Base-by-base conservation (phyloP, 1,140 invertebrate genomes). In the Globodera ellingtonae region DNA sequence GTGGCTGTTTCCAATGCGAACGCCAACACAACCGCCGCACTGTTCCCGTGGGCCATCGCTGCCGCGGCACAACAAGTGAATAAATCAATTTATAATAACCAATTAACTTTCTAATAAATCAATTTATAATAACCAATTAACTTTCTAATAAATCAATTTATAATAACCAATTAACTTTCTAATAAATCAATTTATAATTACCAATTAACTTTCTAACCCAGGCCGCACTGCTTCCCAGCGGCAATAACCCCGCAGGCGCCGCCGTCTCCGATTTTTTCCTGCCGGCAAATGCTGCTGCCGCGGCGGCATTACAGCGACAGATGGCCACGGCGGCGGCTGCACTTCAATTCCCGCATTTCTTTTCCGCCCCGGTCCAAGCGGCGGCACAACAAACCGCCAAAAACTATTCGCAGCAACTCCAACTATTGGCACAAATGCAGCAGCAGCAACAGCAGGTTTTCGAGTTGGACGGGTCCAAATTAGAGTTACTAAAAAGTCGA, bases 41-140 rank as follows among this genome's bases (percentile, higher is more conserved):
- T 77, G 46, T 77, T 77, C 48, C 75, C 75, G 21, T 77, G 75
- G 75, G 75, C 75, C 65, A 69, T 77, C 65, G 75, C 75, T 18
- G 75, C 75, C 7, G 75, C 75, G n/a, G 75, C 75, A 15, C 75
- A 77, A 47, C 75, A 77, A 44, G 75, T 59, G 7, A 35, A 35
- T 21, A 35, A 0, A 35, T 35, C 35, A 35, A 3, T 35, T 35
- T 3, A 35, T 35, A 62, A 6, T 52, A 15, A 8, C 15, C 52
- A 10, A 1, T 62, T 15, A 6, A 18, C 13, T 62, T 62, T 62
- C 4, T 62, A 52, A 52, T 21, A 35, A 0, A 35, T 35, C 35
- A 35, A 3, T 35, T 35, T 3, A 35, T 35, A 62, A 6, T 52
- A 15, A 8, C 15, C 52, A 10, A 1, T 62, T 15, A 6, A 18